Evolutionary conservation across 2,797 vertebrate species (phyloP).

Genomic region (Odontamblyopus rebecca): DNA sequence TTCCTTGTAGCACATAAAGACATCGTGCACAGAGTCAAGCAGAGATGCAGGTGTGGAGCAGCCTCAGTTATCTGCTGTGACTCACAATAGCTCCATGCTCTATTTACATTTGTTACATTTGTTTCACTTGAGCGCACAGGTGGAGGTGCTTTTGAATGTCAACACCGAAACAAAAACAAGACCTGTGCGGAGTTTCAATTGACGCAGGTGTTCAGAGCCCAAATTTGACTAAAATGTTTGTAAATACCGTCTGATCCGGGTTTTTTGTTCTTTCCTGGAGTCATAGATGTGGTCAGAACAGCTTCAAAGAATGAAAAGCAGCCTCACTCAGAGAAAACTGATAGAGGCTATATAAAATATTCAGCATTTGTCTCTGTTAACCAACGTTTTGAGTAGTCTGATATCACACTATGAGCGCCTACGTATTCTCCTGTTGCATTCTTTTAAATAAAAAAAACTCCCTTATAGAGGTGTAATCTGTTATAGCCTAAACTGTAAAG

Average conservation of each 20-base stretch:
- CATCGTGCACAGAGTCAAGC: slow-evolving; percentile 35
- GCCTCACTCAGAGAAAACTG: slow-evolving; percentile 42
- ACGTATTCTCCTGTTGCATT: slow-evolving; percentile 36
- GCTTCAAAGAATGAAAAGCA: slow-evolving; percentile 48
- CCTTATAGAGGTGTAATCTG: slow-evolving; percentile 11
- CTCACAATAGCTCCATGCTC: slow-evolving; percentile 51
- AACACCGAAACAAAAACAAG: slow-evolving; percentile 50
- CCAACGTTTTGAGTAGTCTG: slow-evolving; percentile 49
- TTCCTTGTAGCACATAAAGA: slow-evolving; percentile 17
- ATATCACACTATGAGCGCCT: slow-evolving; percentile 41
- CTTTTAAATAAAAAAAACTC: slow-evolving; percentile 21
- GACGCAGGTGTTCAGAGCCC: slow-evolving; percentile 42
- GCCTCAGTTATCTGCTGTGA: slow-evolving; percentile 37
- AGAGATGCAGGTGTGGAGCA: slow-evolving; percentile 38
- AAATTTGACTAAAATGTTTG: slow-evolving; percentile 43
- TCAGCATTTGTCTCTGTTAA: slow-evolving; percentile 49
- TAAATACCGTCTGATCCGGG: slow-evolving; percentile 40
- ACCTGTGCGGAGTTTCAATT: slow-evolving; percentile 53
- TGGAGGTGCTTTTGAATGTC: slow-evolving; percentile 56
- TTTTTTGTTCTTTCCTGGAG: slow-evolving; percentile 33
- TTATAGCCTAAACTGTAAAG: slow-evolving; percentile 18
- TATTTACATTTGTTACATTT: slow-evolving; percentile 50
- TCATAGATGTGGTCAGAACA: slow-evolving; percentile 18
- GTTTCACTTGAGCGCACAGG: slow-evolving; percentile 33
- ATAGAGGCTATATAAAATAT: slow-evolving; percentile 56